A percentile compares a stretch with the other conserved stretches of the same genome.
Evolutionary conservation across 1,140 invertebrate genomes (phyloP).

Genomic region (Musca domestica): DNA sequence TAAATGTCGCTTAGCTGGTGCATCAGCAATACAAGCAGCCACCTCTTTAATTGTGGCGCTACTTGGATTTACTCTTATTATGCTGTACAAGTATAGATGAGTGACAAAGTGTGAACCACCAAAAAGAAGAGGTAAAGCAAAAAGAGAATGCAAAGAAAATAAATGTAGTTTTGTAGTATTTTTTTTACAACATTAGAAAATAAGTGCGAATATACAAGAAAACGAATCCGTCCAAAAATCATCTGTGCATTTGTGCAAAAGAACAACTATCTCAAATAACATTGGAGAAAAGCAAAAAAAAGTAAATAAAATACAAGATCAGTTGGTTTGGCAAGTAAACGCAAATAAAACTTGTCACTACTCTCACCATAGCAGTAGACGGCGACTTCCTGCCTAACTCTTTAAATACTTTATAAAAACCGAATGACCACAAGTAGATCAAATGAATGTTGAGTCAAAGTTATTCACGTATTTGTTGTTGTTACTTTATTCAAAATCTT

Average conservation of each 20-base stretch:
- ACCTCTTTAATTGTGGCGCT: slow-evolving; percentile 44
- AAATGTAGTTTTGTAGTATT: slow-evolving; percentile 22
- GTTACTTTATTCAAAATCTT: too few relatives aligned
- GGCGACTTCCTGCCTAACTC: background rate
- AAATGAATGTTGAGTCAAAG: slow-evolving; percentile 6
- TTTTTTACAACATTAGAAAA: slow-evolving; percentile 15
- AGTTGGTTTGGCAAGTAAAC: background rate
- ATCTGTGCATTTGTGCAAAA: background rate
- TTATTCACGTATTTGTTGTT: too few relatives aligned
- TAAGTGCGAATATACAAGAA: slow-evolving; percentile 18
- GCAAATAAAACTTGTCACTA: slow-evolving; percentile 12
- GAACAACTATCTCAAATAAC: slow-evolving; percentile 23
- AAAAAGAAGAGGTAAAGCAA: background rate
- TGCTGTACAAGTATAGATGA: slow-evolving; percentile 52
- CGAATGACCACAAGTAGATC: background rate
- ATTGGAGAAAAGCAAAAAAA: slow-evolving; percentile 4
- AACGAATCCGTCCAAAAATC: slow-evolving; percentile 23
- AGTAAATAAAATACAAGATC: background rate
- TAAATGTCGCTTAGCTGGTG: slow-evolving; percentile 86
- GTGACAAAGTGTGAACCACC: background rate
- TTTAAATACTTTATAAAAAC: too few relatives aligned
- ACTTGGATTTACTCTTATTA: slow-evolving; percentile 42
- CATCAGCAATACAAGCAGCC: slow-evolving; percentile 62
- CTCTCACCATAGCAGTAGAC: background rate
- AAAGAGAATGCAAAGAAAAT: too few relatives aligned